Evolutionary conservation across 2,888 invertebrate species (phyloP).

Genomic region (Rutpela maculata): DNA sequence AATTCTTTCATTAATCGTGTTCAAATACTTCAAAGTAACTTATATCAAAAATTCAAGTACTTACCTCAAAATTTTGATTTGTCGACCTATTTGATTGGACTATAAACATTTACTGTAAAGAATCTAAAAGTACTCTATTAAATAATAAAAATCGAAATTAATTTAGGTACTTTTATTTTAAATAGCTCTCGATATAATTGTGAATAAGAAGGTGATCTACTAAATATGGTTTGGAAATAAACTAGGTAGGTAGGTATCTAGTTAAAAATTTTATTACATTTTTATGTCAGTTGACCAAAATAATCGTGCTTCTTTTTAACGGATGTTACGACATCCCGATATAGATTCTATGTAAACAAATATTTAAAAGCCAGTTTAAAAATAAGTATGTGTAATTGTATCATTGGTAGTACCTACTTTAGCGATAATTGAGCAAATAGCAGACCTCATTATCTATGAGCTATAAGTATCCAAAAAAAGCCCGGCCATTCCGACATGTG

Average conservation of each 20-base stretch:
- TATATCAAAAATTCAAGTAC: no score
- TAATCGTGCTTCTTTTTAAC: slow-evolving; percentile 1
- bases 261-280: not conserved
- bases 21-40: no score
- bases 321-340: not conserved
- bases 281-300: not conserved
- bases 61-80: no score
- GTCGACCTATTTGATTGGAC: no score
- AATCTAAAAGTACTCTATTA: no score
- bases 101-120: no score
- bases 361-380: not conserved
- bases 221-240: no score
- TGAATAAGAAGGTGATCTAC: no score
- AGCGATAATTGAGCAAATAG: not conserved
- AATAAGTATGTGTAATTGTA: slow-evolving; percentile 16
- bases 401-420: slow-evolving; percentile 1
- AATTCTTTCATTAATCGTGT: no score
- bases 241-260: slow-evolving; percentile 1
- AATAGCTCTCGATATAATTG: no score
- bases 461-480: slow-evolving; percentile 26
- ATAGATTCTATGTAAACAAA: slow-evolving; percentile 7
- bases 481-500: slow-evolving; percentile 16
- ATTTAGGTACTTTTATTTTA: no score
- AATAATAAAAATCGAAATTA: no score
- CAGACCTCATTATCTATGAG: not conserved